phyloP scores from a whole-genome alignment of 2,113 vertebrate species.

The Misgurnus mizolepis region DNA sequence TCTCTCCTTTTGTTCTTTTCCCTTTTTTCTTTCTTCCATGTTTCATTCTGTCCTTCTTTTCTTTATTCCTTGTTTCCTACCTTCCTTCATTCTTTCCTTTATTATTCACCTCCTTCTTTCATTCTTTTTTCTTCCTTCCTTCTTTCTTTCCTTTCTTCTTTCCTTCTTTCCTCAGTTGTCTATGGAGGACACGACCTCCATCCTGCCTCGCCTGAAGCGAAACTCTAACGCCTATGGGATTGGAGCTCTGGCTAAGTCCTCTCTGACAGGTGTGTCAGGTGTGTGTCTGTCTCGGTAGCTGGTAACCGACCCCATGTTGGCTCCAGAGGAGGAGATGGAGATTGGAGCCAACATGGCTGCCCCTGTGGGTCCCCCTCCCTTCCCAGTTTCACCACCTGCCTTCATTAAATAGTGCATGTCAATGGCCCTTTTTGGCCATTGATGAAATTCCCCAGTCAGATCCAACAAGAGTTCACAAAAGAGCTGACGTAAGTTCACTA shows the following conservation, averaged over 20 bases:
- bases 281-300: constrained; percentile 79
- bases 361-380: constrained; percentile 71
- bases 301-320: constrained; percentile 79
- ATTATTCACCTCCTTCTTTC: not conserved
- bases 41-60: not conserved
- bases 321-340: constrained; percentile 66
- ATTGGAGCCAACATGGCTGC: constrained; percentile 77
- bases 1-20: too few species aligned
- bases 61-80: constrained; percentile 7
- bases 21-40: not conserved
- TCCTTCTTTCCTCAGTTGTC: constrained; percentile 79
- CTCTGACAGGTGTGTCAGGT: constrained; percentile 95
- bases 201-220: constrained; percentile 93
- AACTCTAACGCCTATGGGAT: constrained; percentile 93
- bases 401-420: constrained; percentile 70
- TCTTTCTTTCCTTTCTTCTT: constrained; percentile 9
- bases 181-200: constrained; percentile 98
- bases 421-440: constrained; percentile 74
- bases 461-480: constrained; percentile 51
- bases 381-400: constrained; percentile 63
- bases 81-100: not conserved
- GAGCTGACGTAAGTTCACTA: constrained; percentile 62
- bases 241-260: constrained; percentile 98
- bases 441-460: constrained; percentile 69
- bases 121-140: not conserved